These are phyloP conservation scores for Acanthis flammea DNA, from an alignment of 2,797 vertebrate species.

Conservation along the genomic window DNA sequence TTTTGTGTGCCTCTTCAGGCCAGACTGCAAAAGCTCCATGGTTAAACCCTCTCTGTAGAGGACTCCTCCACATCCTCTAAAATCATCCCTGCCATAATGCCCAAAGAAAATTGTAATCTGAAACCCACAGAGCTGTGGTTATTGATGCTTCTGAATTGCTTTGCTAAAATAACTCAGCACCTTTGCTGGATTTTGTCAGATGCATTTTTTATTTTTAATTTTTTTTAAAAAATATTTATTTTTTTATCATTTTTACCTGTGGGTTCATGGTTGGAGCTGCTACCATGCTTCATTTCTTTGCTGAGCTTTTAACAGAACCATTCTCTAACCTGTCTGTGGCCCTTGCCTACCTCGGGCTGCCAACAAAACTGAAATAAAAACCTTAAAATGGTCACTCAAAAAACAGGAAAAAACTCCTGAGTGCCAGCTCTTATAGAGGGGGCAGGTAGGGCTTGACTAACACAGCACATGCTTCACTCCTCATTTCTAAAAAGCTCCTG, in stretches of 20 bases:
- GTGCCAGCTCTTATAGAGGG: background rate
- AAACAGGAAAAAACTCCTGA: background rate
- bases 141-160: background rate
- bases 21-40: background rate
- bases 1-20: background rate
- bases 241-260: background rate
- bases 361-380: background rate
- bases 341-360: background rate
- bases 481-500: background rate
- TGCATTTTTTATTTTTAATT: background rate
- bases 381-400: background rate
- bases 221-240: background rate
- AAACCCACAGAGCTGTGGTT: background rate
- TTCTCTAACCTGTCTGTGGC: background rate
- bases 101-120: background rate
- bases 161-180: background rate
- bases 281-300: background rate
- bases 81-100: background rate
- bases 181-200: background rate
- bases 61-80: background rate
- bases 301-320: background rate
- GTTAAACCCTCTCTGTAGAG: background rate
- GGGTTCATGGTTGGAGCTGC: background rate
- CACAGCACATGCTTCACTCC: background rate
- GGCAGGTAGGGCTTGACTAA: background rate